Evolutionary conservation across 37 sponge, comb jelly and placozoan species (phyloP), one percentile per base, ranked within the genome.

Genomic region (Eunapius fragilis): DNA sequence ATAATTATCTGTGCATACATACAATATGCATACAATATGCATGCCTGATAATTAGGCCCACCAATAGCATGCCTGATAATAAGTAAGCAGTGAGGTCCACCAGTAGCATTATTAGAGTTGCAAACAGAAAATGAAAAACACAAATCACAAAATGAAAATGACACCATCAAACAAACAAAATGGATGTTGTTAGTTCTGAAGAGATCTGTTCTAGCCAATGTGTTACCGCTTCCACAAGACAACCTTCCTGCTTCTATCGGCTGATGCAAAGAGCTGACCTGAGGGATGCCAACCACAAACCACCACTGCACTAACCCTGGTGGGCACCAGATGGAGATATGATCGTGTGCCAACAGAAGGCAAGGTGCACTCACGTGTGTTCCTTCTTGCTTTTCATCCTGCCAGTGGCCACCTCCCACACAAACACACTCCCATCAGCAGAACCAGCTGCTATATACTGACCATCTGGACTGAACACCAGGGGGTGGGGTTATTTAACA

Each of bases 391-490:
- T 85, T 50, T 95, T 90, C 37, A 82, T 37, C 25, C 75, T 80
- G 6, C 76, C 74, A 37, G 83, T 87, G 50, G 78, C 58, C 19
- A 82, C 74, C 41, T 94, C 91, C 98, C 98, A 98, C 23, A 98
- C 71, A 73, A 88, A 94, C 24, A 98, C 71, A 68, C 85, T 84
- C 25, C 98, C 98, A 88, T 98, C 98, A 31, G 86, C 76, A 4
- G 95, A 94, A 0, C 98, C 98, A 26, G 89, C 91, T 30, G 95
- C 96, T 0, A 98, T 95, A 71, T 94, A 96, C 89, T 94, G 94
- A 9, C 98, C 98, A 90, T 96, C 96, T 31, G 98, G 98, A 75
- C 97, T 96, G 83, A 48, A 58, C 19, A 19, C 19, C 0, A 58
- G 41, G 41, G 41, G 41, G 6, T 9, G 41, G 41, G 41, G n/a